Percentiles rank a stretch among this genome's conserved stretches.
Evolutionary conservation across 1,140 invertebrate species (phyloP).

Genomic region (Zaprionus inermis): DNA sequence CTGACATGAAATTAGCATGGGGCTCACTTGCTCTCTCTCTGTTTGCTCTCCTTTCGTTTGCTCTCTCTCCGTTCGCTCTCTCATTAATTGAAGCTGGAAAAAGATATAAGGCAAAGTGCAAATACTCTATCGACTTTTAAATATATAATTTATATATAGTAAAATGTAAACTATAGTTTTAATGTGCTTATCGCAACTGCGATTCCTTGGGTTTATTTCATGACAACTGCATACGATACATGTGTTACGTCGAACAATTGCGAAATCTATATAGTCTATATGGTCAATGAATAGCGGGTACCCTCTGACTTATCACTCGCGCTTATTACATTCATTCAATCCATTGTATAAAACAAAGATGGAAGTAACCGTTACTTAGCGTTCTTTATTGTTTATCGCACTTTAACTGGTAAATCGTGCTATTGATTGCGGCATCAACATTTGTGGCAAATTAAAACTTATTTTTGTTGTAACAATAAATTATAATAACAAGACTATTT

Average conservation of each 20-base stretch:
- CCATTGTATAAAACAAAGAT: not conserved
- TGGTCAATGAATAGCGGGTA: not conserved
- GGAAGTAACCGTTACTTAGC: slow-evolving; percentile 21
- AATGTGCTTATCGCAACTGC: not conserved
- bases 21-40: not conserved
- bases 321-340: not conserved
- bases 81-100: not conserved
- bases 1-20: not conserved
- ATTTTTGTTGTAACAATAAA: slow-evolving; percentile 71
- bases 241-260: not conserved
- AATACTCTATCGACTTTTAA: not conserved
- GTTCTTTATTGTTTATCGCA: slow-evolving; percentile 70
- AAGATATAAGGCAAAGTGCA: not conserved
- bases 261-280: too few species aligned
- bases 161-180: too few species aligned
- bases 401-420: slow-evolving; percentile 59
- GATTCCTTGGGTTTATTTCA: not conserved
- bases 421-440: slow-evolving; percentile 38
- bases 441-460: slow-evolving; percentile 54
- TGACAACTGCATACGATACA: not conserved
- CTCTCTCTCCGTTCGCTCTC: not conserved
- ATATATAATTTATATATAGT: not conserved
- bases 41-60: too few species aligned
- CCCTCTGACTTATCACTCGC: not conserved
- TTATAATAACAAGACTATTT: slow-evolving; percentile 77